These are phyloP conservation scores for Melolontha melolontha DNA, from an alignment of 2,888 invertebrate species.

Conservation along the genomic window DNA sequence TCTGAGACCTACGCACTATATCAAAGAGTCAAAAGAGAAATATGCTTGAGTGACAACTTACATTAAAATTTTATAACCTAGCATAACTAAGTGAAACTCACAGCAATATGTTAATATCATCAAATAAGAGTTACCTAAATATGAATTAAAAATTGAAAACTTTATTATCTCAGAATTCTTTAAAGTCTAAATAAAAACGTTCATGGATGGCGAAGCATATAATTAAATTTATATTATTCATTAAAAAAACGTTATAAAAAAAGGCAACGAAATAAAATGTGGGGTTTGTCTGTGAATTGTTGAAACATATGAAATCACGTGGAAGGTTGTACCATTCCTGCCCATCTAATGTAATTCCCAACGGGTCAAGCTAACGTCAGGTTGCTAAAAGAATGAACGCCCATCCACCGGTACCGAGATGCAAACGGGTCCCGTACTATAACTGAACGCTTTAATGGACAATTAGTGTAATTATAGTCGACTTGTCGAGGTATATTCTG, in stretches of 20 bases:
- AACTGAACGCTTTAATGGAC: constrained; percentile 48
- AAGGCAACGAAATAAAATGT: constrained; percentile 6
- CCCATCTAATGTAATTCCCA: constrained; percentile 45
- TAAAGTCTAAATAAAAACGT: background rate
- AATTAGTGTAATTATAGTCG: constrained; percentile 50
- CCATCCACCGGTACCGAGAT: constrained; percentile 43
- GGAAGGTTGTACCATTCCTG: constrained; percentile 32
- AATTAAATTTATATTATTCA: constrained; percentile 25
- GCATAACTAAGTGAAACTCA: too few relatives aligned
- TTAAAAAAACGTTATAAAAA: constrained; percentile 8
- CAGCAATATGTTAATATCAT: too few relatives aligned
- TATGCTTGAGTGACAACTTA: too few relatives aligned
- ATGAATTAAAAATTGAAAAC: too few relatives aligned
- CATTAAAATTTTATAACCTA: too few relatives aligned
- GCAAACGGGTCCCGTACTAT: constrained; percentile 45
- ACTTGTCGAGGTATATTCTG: constrained; percentile 45
- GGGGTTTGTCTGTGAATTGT: constrained; percentile 24
- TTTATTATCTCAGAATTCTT: too few relatives aligned
- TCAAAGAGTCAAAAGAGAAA: too few relatives aligned
- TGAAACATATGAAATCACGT: constrained; percentile 31
- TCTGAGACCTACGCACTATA: too few relatives aligned
- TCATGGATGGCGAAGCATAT: background rate
- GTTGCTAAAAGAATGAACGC: constrained; percentile 48
- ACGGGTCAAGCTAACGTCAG: constrained; percentile 45
- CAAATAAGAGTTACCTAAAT: too few relatives aligned